A percentile compares a stretch with the other conserved stretches of the same genome.
Conservation (phyloP, 2,797 vertebrate species). For the Pteropus rufus region DNA sequence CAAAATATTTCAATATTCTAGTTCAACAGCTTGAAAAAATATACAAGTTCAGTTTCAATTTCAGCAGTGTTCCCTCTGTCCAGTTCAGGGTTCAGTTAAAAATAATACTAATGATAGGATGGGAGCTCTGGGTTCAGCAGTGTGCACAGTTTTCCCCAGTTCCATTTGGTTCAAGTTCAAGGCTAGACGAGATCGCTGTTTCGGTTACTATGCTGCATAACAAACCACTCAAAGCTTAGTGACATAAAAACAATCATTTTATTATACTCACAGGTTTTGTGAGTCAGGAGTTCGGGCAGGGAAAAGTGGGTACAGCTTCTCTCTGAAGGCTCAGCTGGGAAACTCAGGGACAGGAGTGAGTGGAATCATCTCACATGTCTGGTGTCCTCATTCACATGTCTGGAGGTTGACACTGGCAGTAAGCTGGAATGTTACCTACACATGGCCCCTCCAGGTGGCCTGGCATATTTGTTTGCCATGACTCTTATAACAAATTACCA, state of each 20-base stretch:
- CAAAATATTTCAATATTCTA: constrained; percentile 44
- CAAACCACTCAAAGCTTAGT: neutral
- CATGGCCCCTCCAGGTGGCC: neutral
- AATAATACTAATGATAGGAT: constrained; percentile 57
- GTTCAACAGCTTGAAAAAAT: constrained; percentile 58
- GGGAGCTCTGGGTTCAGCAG: constrained; percentile 12
- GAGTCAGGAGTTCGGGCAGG: neutral
- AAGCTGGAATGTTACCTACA: neutral
- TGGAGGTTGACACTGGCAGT: neutral
- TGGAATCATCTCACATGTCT: neutral
- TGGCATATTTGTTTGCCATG: neutral
- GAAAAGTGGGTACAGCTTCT: neutral
- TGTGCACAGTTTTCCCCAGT: neutral
- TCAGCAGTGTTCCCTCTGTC: constrained; percentile 22
- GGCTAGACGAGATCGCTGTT: neutral
- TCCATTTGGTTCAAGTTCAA: constrained; percentile 53
- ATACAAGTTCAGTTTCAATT: constrained; percentile 41
- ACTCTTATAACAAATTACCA: neutral
- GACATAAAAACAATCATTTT: neutral
- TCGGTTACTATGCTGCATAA: neutral
- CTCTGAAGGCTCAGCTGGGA: neutral
- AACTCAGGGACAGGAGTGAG: neutral
- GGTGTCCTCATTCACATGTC: neutral
- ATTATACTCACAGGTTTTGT: neutral
- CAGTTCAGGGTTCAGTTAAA: constrained; percentile 62